phyloP scores from a whole-genome alignment of 1,140 invertebrate species.

The Drosophila novamexicana region DNA sequence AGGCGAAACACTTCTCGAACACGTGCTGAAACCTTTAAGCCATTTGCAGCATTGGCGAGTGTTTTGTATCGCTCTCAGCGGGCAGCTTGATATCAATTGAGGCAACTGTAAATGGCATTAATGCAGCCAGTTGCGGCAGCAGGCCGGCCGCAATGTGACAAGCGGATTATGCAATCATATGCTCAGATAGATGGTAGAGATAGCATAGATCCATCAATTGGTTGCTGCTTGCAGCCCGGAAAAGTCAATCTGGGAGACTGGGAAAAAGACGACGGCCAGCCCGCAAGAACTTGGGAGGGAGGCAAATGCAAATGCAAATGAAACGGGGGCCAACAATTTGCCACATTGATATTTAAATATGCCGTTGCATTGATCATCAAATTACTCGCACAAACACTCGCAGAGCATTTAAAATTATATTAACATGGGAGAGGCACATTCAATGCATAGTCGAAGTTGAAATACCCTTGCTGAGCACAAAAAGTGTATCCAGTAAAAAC shows the following conservation, averaged over 20 bases:
- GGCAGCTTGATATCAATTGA: conserved; percentile 2
- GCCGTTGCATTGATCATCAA: conserved; percentile 68
- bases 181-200: conserved; percentile 5
- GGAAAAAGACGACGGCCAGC: conserved; percentile 7
- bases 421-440: conserved; percentile 8
- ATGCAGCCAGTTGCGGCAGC: conserved; percentile 24
- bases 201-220: conserved; percentile 32
- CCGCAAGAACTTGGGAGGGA: conserved; percentile 49
- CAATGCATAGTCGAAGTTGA: not conserved
- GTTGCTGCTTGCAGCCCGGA: conserved; percentile 45
- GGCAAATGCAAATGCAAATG: conserved; percentile 7
- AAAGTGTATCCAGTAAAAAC: too few species aligned
- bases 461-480: conserved; percentile 1
- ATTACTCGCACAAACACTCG: conserved; percentile 32
- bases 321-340: conserved; percentile 26
- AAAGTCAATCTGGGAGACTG: not conserved
- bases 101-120: conserved; percentile 41
- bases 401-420: conserved; percentile 48
- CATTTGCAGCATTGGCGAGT: not conserved
- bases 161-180: conserved; percentile 54
- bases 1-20: too few species aligned
- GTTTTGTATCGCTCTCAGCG: conserved; percentile 2
- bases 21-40: too few species aligned
- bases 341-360: conserved; percentile 47
- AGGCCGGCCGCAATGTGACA: conserved; percentile 29